A percentile compares a stretch with the other conserved stretches of the same genome.
Evolutionary conservation across 1,140 invertebrate genomes (phyloP).

Genomic region (Conus betulinus): DNA sequence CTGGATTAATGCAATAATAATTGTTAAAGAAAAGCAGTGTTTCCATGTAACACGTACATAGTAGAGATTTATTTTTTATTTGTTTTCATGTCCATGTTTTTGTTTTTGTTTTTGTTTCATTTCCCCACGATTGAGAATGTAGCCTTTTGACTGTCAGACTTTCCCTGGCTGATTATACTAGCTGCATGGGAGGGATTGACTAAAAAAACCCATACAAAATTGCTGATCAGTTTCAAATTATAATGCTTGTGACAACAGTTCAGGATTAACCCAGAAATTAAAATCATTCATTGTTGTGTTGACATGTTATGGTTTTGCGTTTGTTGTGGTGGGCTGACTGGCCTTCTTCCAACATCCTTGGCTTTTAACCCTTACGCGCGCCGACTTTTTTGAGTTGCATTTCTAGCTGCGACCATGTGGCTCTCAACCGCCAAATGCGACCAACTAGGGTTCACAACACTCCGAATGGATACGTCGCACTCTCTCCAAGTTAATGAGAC

Average conservation of each 20-base stretch:
- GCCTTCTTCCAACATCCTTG: not conserved
- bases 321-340: not conserved
- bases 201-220: not conserved
- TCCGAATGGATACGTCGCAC: too few relatives aligned
- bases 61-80: not conserved
- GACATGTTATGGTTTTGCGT: not conserved
- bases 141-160: not conserved
- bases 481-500: too few relatives aligned
- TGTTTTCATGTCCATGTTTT: not conserved
- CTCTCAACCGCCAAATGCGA: too few relatives aligned
- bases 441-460: too few relatives aligned
- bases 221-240: not conserved
- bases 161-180: slow-evolving; percentile 10
- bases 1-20: not conserved
- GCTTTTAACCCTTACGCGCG: too few relatives aligned
- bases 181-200: slow-evolving; percentile 1
- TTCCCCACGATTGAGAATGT: not conserved
- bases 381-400: too few relatives aligned
- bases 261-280: not conserved
- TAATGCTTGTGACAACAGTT: not conserved
- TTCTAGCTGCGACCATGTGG: too few relatives aligned
- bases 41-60: not conserved
- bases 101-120: not conserved
- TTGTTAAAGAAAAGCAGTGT: not conserved
- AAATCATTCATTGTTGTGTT: not conserved